Evolutionary conservation across 1,140 invertebrate species (phyloP).

Genomic region (Drosophila tristis): DNA sequence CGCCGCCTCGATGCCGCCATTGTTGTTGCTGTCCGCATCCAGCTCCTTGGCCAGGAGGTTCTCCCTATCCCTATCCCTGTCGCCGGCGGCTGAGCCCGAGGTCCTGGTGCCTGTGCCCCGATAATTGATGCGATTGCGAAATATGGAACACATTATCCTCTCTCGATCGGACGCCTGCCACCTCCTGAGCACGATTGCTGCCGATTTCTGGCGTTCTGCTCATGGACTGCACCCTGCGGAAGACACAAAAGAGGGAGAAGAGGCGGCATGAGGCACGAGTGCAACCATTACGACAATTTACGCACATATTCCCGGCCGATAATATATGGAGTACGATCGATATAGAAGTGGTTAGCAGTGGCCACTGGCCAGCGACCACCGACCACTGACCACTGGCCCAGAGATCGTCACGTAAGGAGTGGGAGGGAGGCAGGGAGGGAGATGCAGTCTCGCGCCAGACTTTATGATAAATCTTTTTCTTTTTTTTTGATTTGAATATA

Average conservation of each 20-base stretch:
- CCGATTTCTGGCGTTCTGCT: conserved; percentile 10
- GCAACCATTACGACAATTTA: conserved; percentile 24
- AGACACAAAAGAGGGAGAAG: conserved; percentile 12
- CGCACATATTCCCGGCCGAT: conserved; percentile 39
- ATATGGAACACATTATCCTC: conserved; percentile 82
- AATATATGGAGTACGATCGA: conserved; percentile 7
- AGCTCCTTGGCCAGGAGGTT: conserved; percentile 59
- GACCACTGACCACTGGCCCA: too few species aligned
- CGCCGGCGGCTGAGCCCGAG: conserved; percentile 24
- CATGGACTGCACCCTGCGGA: conserved; percentile 49
- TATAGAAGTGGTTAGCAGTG: background rate
- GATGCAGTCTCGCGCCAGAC: conserved; percentile 25
- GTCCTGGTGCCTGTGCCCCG: conserved; percentile 69
- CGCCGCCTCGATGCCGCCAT: conserved; percentile 42
- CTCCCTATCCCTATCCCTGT: conserved; percentile 14
- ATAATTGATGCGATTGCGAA: conserved; percentile 83
- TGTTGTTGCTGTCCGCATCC: conserved; percentile 78
- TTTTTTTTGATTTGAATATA: conserved; percentile 79
- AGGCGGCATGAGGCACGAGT: conserved; percentile 4
- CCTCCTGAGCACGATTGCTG: conserved; percentile 45
- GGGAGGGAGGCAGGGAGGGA: background rate
- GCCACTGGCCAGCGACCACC: too few species aligned
- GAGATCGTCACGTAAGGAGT: background rate
- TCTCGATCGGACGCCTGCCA: conserved; percentile 34
- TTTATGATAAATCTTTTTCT: conserved; percentile 68